Evolutionary conservation across 2,888 invertebrate species (phyloP).

Genomic region (Hirtodrosophila cameraria): DNA sequence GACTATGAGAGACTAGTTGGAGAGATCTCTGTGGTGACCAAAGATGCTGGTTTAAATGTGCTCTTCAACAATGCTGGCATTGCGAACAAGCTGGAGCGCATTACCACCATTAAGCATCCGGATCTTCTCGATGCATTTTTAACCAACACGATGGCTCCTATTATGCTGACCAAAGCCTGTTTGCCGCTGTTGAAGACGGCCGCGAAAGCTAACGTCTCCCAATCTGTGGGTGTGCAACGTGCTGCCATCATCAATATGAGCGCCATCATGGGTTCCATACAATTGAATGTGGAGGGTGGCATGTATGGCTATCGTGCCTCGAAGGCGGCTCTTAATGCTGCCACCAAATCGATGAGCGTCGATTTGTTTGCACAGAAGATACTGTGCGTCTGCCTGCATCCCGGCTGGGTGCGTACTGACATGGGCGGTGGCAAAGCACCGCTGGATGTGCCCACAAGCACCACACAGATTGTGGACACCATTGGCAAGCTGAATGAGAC

Average conservation of each 20-base stretch:
- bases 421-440: slow-evolving; percentile 94
- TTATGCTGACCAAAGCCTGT: slow-evolving; percentile 91
- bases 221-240: slow-evolving; percentile 86
- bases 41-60: slow-evolving; percentile 91
- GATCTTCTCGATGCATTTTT: slow-evolving; percentile 89
- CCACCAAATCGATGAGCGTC: slow-evolving; percentile 92
- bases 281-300: slow-evolving; percentile 90
- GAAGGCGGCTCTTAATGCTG: slow-evolving; percentile 94
- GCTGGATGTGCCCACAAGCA: slow-evolving; percentile 89
- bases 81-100: slow-evolving; percentile 89
- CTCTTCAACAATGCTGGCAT: slow-evolving; percentile 95
- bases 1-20: slow-evolving; percentile 86
- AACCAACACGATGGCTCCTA: slow-evolving; percentile 92
- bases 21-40: slow-evolving; percentile 86
- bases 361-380: slow-evolving; percentile 91
- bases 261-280: slow-evolving; percentile 92
- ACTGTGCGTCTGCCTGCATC: slow-evolving; percentile 90
- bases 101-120: slow-evolving; percentile 88
- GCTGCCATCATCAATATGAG: slow-evolving; percentile 93
- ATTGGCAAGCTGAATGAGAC: slow-evolving; percentile 87
- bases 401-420: slow-evolving; percentile 96
- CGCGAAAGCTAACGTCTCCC: slow-evolving; percentile 85
- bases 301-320: slow-evolving; percentile 94
- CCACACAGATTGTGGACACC: slow-evolving; percentile 87
- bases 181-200: slow-evolving; percentile 90